Percentiles rank a stretch among this genome's conserved stretches.
Evolutionary conservation across 2,113 vertebrate genomes (phyloP).

Genomic region (Larimichthys crocea): DNA sequence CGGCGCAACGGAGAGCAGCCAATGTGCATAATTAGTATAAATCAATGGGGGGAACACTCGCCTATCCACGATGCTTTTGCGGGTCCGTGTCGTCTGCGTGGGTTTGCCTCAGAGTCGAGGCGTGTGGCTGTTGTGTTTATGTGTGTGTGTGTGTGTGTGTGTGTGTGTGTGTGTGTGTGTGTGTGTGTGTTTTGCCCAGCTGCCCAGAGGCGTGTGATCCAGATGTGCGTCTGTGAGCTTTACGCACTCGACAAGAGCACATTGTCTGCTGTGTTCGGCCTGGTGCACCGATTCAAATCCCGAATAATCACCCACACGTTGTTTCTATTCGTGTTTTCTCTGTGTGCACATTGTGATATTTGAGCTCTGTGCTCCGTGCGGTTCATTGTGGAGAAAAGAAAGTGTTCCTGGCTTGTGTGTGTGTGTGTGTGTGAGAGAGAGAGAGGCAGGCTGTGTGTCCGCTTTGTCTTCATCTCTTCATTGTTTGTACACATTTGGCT

Average conservation of each 20-base stretch:
- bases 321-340: slow-evolving; percentile 32
- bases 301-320: slow-evolving; percentile 43
- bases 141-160: neutral
- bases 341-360: slow-evolving; percentile 49
- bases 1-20: slow-evolving; percentile 52
- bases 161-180: slow-evolving; percentile 13
- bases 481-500: slow-evolving; percentile 82
- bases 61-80: slow-evolving; percentile 38
- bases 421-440: slow-evolving; percentile 10
- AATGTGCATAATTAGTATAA: slow-evolving; percentile 57
- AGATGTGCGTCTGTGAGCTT: slow-evolving; percentile 85
- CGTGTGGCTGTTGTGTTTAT: slow-evolving; percentile 19
- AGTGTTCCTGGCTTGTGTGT: slow-evolving; percentile 44
- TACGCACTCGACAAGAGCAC: slow-evolving; percentile 70
- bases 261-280: slow-evolving; percentile 66
- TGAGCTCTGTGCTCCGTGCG: slow-evolving; percentile 51
- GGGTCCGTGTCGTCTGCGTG: slow-evolving; percentile 31
- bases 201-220: slow-evolving; percentile 83
- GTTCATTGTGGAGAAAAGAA: slow-evolving; percentile 65
- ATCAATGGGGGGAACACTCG: slow-evolving; percentile 69
- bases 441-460: slow-evolving; percentile 56
- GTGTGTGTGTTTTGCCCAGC: slow-evolving; percentile 45
- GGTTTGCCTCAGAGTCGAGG: slow-evolving; percentile 17
- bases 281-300: slow-evolving; percentile 15
- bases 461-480: slow-evolving; percentile 85